Evolutionary conservation across 2,113 vertebrate species (phyloP).

Genomic region (Microcebus jonahi): DNA sequence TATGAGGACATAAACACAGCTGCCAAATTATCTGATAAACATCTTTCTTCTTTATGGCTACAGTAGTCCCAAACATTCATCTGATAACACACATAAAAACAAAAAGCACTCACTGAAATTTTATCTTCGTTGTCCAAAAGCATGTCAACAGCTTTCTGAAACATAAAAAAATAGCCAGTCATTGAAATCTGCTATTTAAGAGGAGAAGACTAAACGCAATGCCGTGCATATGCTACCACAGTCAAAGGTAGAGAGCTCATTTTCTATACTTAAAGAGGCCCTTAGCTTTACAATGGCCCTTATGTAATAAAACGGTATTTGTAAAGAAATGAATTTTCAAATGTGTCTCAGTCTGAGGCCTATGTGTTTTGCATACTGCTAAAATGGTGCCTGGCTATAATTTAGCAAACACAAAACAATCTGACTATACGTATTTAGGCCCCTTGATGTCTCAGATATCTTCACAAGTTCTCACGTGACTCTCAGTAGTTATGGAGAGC

Average conservation of each 20-base stretch:
- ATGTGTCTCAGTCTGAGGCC: not conserved
- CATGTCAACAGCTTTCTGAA: slow-evolving; percentile 99
- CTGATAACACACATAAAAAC: not conserved
- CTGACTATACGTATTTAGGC: not conserved
- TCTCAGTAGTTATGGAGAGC: not conserved
- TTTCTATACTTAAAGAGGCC: not conserved
- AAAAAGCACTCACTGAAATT: slow-evolving; percentile 92
- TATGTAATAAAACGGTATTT: not conserved
- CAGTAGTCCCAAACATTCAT: not conserved
- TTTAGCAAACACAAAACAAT: not conserved
- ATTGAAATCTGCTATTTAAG: not conserved
- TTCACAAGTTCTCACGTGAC: not conserved
- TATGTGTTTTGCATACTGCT: not conserved
- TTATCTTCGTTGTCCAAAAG: slow-evolving; percentile 99
- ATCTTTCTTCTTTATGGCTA: not conserved
- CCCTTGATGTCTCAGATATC: not conserved
- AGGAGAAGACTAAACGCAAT: not conserved
- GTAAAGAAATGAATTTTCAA: not conserved
- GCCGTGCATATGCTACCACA: fast-evolving
- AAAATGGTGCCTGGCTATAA: not conserved
- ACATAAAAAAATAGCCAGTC: slow-evolving; percentile 60
- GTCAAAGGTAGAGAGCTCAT: not conserved
- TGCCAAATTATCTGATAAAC: not conserved
- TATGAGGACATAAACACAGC: not conserved
- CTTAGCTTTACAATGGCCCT: not conserved